These are phyloP conservation scores for Drosophila novamexicana DNA, from an alignment of 1,140 invertebrate genomes.

Conservation along the genomic window DNA sequence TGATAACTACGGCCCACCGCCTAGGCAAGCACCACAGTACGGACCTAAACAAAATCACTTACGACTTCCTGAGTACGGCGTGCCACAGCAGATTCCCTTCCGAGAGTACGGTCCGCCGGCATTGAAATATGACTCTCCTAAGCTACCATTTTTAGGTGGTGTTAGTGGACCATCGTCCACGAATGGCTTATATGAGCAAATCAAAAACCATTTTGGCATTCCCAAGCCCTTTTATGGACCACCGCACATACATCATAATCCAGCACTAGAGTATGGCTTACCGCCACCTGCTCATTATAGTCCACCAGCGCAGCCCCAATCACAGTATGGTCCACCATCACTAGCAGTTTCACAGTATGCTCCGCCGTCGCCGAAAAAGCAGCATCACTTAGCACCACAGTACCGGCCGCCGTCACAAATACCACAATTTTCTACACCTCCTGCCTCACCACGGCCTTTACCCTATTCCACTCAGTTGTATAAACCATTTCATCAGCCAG, in stretches of 20 bases:
- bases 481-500: conserved; percentile 70
- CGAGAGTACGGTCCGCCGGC: conserved; percentile 75
- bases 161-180: conserved; percentile 22
- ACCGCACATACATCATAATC: conserved; percentile 39
- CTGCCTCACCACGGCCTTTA: conserved; percentile 72
- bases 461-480: conserved; percentile 69
- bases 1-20: conserved; percentile 63
- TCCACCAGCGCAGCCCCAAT: conserved; percentile 78
- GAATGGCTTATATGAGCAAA: conserved; percentile 67
- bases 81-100: conserved; percentile 79
- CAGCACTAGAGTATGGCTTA: background rate
- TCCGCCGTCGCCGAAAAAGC: conserved; percentile 84
- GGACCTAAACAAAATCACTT: conserved; percentile 83
- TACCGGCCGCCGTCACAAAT: conserved; percentile 84
- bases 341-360: conserved; percentile 84
- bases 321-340: conserved; percentile 84
- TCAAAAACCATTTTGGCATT: conserved; percentile 80
- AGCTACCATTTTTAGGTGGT: conserved; percentile 76
- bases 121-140: conserved; percentile 76
- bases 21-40: conserved; percentile 81
- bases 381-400: conserved; percentile 85
- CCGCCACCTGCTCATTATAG: conserved; percentile 76
- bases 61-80: conserved; percentile 83
- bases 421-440: conserved; percentile 21
- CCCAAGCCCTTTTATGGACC: conserved; percentile 85